Percentiles rank a stretch among this genome's conserved stretches.
Conservation (phyloP, 53 echinoderm and acorn worm species). For the Glandiceps talaboti region DNA sequence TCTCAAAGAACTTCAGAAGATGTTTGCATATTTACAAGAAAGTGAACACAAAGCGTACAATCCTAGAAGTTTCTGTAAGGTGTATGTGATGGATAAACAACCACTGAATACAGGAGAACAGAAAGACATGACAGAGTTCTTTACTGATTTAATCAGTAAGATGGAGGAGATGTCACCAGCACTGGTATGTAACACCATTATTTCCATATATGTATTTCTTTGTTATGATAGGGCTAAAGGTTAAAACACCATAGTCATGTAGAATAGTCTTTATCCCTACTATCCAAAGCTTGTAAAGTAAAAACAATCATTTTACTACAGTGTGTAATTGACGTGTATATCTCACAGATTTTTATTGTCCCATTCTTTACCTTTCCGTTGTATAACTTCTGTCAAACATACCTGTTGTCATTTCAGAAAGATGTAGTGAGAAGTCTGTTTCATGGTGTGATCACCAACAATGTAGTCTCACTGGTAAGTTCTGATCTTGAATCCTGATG, state of each 20-base stretch:
- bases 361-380: background rate
- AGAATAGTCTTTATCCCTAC: no score
- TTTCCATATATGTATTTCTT: no score
- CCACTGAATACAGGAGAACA: conserved; percentile 79
- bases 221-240: no score
- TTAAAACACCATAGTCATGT: no score
- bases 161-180: conserved; percentile 88
- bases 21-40: conserved; percentile 85
- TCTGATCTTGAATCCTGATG: no score
- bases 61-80: conserved; percentile 77
- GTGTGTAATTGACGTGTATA: no score
- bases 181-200: conserved; percentile 59
- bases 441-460: conserved; percentile 84
- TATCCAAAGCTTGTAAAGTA: no score
- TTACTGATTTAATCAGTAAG: conserved; percentile 87
- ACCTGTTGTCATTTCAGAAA: conserved; percentile 24
- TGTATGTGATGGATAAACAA: conserved; percentile 88
- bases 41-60: conserved; percentile 85
- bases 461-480: conserved; percentile 83
- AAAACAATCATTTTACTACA: no score
- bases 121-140: conserved; percentile 92
- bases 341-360: background rate
- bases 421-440: conserved; percentile 63
- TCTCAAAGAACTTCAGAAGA: conserved; percentile 56
- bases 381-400: background rate